Evolutionary conservation across 2,113 vertebrate genomes (phyloP).

Genomic region (Clarias macrocephalus): DNA sequence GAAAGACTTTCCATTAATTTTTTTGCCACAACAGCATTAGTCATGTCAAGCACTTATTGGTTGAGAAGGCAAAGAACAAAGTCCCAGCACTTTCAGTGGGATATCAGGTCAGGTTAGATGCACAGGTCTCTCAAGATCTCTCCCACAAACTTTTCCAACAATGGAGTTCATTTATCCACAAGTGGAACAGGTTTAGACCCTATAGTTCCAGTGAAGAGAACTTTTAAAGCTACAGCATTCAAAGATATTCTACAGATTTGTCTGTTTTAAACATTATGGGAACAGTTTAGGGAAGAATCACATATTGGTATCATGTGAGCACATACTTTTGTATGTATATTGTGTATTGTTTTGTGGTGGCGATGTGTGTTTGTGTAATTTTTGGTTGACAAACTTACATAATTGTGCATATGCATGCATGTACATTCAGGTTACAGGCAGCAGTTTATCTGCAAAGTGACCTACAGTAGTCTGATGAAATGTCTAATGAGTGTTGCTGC

Average conservation of each 20-base stretch:
- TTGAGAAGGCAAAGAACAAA: too few relatives aligned
- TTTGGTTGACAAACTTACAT: background rate
- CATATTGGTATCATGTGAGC: background rate
- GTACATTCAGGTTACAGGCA: background rate
- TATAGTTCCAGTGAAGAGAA: background rate
- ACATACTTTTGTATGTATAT: background rate
- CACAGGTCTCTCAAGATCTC: too few relatives aligned
- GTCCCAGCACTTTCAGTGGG: too few relatives aligned
- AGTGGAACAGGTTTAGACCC: background rate
- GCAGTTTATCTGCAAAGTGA: background rate
- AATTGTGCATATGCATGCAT: background rate
- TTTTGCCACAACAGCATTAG: background rate
- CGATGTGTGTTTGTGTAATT: background rate
- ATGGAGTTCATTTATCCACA: background rate
- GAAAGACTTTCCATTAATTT: background rate
- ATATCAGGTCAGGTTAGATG: too few relatives aligned
- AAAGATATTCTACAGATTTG: background rate
- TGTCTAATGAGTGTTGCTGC: background rate
- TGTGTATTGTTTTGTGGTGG: background rate
- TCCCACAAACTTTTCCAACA: background rate
- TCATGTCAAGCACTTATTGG: too few relatives aligned
- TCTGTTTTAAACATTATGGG: background rate
- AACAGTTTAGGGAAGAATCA: background rate
- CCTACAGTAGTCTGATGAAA: too few relatives aligned
- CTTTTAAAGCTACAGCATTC: background rate